Percentiles rank a stretch among this genome's conserved stretches.
phyloP scores from a whole-genome alignment of 2,113 vertebrate species.

The Ammodytes dubius region DNA sequence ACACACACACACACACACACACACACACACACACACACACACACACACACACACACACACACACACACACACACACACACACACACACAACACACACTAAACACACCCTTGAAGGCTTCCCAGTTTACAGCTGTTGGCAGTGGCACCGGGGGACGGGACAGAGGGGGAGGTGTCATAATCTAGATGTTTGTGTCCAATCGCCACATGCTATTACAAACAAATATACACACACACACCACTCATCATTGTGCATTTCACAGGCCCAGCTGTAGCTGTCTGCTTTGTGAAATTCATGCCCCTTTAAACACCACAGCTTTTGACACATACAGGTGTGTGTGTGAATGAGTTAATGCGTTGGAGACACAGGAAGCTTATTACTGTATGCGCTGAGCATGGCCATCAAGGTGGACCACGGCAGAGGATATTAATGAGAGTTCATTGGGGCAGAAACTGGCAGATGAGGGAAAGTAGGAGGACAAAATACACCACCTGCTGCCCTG shows the following conservation, averaged over 20 bases:
- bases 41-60: neutral
- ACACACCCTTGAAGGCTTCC: conserved; percentile 27
- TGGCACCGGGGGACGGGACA: conserved; percentile 26
- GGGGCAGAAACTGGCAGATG: conserved; percentile 68
- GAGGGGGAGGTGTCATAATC: conserved; percentile 46
- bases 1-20: neutral
- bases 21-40: neutral
- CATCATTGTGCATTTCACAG: conserved; percentile 32
- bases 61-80: neutral
- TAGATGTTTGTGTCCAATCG: conserved; percentile 34
- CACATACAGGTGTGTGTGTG: neutral
- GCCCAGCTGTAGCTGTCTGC: conserved; percentile 36
- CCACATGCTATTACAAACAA: conserved; percentile 28
- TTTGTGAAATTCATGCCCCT: conserved; percentile 7
- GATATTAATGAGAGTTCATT: conserved; percentile 69
- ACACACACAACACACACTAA: neutral
- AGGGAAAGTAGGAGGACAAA: conserved; percentile 45
- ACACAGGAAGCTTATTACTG: neutral
- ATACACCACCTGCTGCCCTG: conserved; percentile 5
- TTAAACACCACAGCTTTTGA: conserved; percentile 21
- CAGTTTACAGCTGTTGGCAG: conserved; percentile 64
- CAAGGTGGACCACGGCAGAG: conserved; percentile 56
- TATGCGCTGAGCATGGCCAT: conserved; percentile 17
- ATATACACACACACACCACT: conserved; percentile 26
- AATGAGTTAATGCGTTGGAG: neutral